phyloP scores from a whole-genome alignment of 2,888 invertebrate genomes.

The Mesochorus sp. region DNA sequence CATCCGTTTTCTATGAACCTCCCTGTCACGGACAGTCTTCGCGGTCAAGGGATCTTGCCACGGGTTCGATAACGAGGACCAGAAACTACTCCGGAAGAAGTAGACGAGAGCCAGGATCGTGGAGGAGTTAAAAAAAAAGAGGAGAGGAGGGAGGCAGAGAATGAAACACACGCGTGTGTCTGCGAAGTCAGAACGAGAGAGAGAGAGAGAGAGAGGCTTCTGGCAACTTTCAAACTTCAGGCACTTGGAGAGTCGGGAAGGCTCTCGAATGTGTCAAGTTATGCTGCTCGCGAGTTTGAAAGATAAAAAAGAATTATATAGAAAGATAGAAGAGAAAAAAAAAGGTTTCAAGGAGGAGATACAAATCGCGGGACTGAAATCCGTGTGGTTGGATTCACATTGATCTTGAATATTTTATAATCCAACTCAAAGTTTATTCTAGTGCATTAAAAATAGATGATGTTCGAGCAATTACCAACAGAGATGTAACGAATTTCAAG shows the following conservation, averaged over 20 bases:
- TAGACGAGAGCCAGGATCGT: conserved; percentile 14
- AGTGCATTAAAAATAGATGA: too few relatives aligned
- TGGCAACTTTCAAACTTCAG: conserved; percentile 50
- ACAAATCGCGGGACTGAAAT: not conserved
- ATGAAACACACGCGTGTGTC: conserved; percentile 1
- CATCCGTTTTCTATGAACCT: too few relatives aligned
- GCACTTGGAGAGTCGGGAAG: conserved; percentile 17
- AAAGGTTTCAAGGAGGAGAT: not conserved
- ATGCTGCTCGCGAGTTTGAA: conserved; percentile 5
- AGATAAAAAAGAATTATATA: too few relatives aligned
- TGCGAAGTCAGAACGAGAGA: not conserved
- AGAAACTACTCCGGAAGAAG: conserved; percentile 65
- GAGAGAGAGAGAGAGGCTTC: conserved; percentile 35
- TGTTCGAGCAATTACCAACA: too few relatives aligned
- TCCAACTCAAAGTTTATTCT: too few relatives aligned
- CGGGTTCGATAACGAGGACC: conserved; percentile 72
- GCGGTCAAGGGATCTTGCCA: conserved; percentile 50
- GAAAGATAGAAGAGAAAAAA: not conserved
- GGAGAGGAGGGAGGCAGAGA: not conserved
- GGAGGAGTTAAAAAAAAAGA: not conserved
- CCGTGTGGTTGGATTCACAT: too few relatives aligned
- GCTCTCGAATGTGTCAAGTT: conserved; percentile 39
- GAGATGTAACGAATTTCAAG: too few relatives aligned
- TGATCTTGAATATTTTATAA: too few relatives aligned
- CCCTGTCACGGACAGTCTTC: conserved; percentile 38